These are phyloP conservation scores for Probaryconus sp. DNA, from an alignment of 1,140 invertebrate genomes.

Conservation along the genomic window DNA sequence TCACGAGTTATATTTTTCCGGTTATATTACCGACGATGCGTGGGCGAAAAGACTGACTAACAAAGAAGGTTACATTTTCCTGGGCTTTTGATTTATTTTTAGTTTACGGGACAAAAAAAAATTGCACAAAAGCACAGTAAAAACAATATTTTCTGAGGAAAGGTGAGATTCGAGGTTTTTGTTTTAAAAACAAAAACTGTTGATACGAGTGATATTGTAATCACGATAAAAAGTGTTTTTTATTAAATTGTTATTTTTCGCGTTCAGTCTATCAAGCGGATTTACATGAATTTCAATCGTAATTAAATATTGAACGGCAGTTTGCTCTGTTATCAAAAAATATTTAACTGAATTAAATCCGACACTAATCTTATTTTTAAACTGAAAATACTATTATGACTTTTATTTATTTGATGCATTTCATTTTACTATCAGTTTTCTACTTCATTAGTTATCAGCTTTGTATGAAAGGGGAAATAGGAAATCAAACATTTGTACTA, in stretches of 20 bases:
- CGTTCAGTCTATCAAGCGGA: neutral
- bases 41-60: constrained; percentile 23
- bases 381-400: constrained; percentile 23
- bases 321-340: constrained; percentile 10
- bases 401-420: constrained; percentile 35
- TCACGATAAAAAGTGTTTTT: constrained; percentile 9
- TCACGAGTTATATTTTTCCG: constrained; percentile 55
- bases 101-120: constrained; percentile 11
- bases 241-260: constrained; percentile 28
- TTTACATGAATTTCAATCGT: constrained; percentile 28
- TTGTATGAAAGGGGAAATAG: neutral
- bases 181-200: neutral
- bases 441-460: constrained; percentile 25
- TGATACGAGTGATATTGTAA: neutral
- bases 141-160: constrained; percentile 21
- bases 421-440: constrained; percentile 33
- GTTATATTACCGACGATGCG: constrained; percentile 45
- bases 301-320: constrained; percentile 38
- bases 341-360: constrained; percentile 20
- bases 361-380: constrained; percentile 35
- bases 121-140: constrained; percentile 14
- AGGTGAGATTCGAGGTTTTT: constrained; percentile 1
- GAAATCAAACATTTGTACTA: constrained; percentile 9
- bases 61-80: constrained; percentile 27
- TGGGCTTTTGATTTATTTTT: neutral